phyloP scores from a whole-genome alignment of 2,888 invertebrate genomes.

The Lacanobia oleracea region DNA sequence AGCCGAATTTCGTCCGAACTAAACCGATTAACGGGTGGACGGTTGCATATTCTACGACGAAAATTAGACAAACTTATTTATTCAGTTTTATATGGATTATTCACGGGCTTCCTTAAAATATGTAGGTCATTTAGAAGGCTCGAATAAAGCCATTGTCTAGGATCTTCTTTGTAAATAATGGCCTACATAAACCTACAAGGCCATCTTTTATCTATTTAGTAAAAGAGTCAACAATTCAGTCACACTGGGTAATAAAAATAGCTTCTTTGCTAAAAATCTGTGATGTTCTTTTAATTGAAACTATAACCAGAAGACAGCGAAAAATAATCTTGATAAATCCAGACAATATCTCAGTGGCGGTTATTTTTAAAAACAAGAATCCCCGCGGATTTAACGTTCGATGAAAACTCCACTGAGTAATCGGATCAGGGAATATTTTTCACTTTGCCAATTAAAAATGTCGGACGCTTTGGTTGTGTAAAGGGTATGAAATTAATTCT shows the following conservation, averaged over 20 bases:
- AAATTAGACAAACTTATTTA: constrained; percentile 56
- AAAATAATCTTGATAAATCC: constrained; percentile 63
- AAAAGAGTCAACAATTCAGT: constrained; percentile 8
- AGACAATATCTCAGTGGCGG: constrained; percentile 66
- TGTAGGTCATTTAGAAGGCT: constrained; percentile 35
- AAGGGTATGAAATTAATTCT: constrained; percentile 83
- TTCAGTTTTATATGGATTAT: constrained; percentile 47
- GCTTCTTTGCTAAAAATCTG: neutral
- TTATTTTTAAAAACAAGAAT: constrained; percentile 70
- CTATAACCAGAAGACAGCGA: constrained; percentile 4
- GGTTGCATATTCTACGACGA: constrained; percentile 54
- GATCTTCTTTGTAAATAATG: constrained; percentile 7
- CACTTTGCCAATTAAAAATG: constrained; percentile 88
- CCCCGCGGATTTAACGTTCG: constrained; percentile 74
- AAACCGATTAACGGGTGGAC: constrained; percentile 70
- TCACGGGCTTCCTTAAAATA: constrained; percentile 32
- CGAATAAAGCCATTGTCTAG: constrained; percentile 18
- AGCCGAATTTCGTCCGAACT: constrained; percentile 64
- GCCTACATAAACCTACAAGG: constrained; percentile 26
- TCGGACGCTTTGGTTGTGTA: constrained; percentile 78
- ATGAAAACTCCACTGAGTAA: constrained; percentile 81
- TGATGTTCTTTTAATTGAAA: neutral
- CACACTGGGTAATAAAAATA: constrained; percentile 7
- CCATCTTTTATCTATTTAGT: constrained; percentile 16
- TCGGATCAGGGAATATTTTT: constrained; percentile 84